These are phyloP conservation scores for Euura lappo DNA, from an alignment of 1,140 invertebrate species.

Conservation along the genomic window DNA sequence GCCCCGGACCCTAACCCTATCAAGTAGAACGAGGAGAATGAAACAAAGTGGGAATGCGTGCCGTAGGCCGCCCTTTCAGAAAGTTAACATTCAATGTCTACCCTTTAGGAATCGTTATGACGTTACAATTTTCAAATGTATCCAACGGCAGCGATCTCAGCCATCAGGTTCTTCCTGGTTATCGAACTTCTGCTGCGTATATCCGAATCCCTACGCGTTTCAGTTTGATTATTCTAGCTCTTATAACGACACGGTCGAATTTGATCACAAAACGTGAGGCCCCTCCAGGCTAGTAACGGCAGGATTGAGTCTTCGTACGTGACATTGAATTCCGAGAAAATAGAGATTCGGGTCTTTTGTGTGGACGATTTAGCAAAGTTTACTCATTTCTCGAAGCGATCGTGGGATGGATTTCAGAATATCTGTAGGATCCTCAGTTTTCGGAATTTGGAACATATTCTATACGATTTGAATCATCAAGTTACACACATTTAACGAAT, in stretches of 20 bases:
- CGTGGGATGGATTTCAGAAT: no score
- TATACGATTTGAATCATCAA: no score
- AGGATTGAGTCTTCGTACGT: neutral
- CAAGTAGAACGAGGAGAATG: neutral
- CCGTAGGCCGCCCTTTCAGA: neutral
- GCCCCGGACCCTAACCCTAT: neutral
- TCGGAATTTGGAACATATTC: no score
- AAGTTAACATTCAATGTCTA: neutral
- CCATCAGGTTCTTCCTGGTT: neutral
- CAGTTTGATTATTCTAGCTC: neutral
- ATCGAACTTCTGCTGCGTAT: neutral
- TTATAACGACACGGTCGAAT: conserved; percentile 5
- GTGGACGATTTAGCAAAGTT: neutral
- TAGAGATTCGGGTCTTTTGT: neutral
- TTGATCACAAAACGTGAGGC: conserved; percentile 4
- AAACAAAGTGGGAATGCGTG: neutral
- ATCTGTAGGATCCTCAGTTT: no score
- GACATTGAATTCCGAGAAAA: neutral
- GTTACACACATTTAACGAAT: no score
- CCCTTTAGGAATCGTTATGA: neutral
- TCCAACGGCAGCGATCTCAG: no score
- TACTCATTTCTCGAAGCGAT: neutral
- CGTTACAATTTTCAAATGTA: no score
- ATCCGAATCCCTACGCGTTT: neutral
- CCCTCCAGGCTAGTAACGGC: neutral